phyloP scores from a whole-genome alignment of 2,888 invertebrate species.

The Brachyptera putata region DNA sequence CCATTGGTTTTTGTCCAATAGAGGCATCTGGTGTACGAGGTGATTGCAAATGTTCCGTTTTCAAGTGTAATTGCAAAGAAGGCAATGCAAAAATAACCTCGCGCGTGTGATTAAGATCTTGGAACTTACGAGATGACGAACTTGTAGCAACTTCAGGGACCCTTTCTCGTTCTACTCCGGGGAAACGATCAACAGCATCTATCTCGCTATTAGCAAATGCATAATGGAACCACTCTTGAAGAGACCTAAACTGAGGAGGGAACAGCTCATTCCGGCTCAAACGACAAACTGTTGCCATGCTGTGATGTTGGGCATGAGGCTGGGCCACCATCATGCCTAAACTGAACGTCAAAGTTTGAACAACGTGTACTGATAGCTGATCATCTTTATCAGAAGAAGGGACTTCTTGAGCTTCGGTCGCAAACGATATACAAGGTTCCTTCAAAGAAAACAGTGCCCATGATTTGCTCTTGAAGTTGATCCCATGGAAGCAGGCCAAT shows the following conservation, averaged over 20 bases:
- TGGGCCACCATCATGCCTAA: conserved; percentile 64
- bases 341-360: conserved; percentile 86
- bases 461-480: conserved; percentile 92
- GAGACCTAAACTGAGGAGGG: conserved; percentile 90
- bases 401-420: conserved; percentile 87
- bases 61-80: conserved; percentile 84
- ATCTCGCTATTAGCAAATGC: conserved; percentile 93
- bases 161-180: conserved; percentile 78
- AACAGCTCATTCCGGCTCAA: conserved; percentile 88
- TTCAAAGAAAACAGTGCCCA: conserved; percentile 94
- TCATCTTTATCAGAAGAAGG: conserved; percentile 56
- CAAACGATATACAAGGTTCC: conserved; percentile 88
- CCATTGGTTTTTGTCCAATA: conserved; percentile 72
- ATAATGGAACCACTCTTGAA: conserved; percentile 96
- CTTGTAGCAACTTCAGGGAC: conserved; percentile 44
- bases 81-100: conserved; percentile 97
- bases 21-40: conserved; percentile 3
- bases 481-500: conserved; percentile 94
- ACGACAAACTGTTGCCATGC: conserved; percentile 92
- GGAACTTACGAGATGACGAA: conserved; percentile 54
- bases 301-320: conserved; percentile 65
- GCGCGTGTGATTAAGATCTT: conserved; percentile 75
- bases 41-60: conserved; percentile 82
- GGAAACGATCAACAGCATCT: conserved; percentile 89
- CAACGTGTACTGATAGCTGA: conserved; percentile 69